Percentiles rank a stretch among this genome's conserved stretches.
phyloP scores from a whole-genome alignment of 2,797 vertebrate species.

The Antrozous pallidus region DNA sequence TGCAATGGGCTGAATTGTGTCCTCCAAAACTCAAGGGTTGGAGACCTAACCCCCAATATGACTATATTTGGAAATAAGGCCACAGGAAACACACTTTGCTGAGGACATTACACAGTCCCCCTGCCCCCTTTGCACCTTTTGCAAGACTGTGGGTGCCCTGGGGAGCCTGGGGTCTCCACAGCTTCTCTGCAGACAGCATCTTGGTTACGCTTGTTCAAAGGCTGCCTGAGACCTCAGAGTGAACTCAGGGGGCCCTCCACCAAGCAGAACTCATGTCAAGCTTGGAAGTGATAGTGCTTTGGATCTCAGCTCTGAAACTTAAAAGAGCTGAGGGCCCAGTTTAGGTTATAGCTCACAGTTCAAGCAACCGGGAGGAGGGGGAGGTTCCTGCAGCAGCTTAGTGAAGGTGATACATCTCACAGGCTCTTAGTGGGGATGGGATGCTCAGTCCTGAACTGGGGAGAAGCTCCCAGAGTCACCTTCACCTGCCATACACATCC shows the following conservation, averaged over 20 bases:
- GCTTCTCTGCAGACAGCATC: not conserved
- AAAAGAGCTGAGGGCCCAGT: not conserved
- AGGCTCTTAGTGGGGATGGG: not conserved
- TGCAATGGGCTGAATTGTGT: not conserved
- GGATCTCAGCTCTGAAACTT: not conserved
- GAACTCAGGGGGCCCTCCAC: not conserved
- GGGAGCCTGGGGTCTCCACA: not conserved
- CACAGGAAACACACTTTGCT: not conserved
- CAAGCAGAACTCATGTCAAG: not conserved
- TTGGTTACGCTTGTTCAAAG: not conserved
- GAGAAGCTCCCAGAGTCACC: not conserved
- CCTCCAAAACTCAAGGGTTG: not conserved
- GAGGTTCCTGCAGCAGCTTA: not conserved
- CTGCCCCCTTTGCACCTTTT: not conserved
- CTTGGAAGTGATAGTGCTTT: conserved; percentile 23
- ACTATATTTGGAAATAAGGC: not conserved
- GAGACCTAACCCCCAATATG: not conserved
- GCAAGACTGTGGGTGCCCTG: accelerated
- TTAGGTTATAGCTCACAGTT: accelerated
- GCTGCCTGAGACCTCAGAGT: not conserved
- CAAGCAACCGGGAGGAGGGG: accelerated
- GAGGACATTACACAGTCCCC: accelerated
- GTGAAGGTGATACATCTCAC: not conserved
- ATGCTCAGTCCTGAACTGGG: not conserved
- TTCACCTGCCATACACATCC: accelerated